Conservation (phyloP, 2,888 invertebrate species). For the Leptopterna dolabrata region DNA sequence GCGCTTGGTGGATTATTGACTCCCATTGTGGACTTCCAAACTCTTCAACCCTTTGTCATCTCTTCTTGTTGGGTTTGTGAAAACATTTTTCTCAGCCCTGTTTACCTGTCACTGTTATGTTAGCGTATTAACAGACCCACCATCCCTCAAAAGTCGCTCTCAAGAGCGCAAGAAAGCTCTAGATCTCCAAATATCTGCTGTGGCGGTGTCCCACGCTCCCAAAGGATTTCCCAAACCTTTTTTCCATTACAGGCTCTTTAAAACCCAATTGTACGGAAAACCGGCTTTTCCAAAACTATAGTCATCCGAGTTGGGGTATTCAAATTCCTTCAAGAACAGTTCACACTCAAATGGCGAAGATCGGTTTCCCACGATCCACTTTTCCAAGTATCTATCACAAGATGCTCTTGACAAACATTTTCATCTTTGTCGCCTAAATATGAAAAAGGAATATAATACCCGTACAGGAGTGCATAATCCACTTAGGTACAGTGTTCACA, state of each 20-base stretch:
- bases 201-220: not conserved
- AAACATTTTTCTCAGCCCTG: not conserved
- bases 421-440: not conserved
- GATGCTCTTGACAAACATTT: not conserved
- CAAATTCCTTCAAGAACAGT: not conserved
- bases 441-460: too few species aligned
- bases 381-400: not conserved
- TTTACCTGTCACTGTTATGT: constrained; percentile 19
- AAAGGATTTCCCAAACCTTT: not conserved
- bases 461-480: too few species aligned
- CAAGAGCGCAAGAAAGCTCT: not conserved
- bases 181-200: not conserved
- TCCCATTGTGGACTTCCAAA: constrained; percentile 12
- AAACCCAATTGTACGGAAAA: not conserved
- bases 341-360: too few species aligned
- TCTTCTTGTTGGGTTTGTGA: constrained; percentile 16
- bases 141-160: not conserved
- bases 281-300: not conserved
- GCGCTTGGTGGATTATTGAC: constrained; percentile 20
- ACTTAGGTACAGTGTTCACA: too few species aligned
- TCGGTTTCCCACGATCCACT: not conserved
- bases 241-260: not conserved
- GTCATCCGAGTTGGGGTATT: not conserved
- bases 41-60: constrained; percentile 38
- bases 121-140: not conserved